A percentile compares a stretch with the other conserved stretches of the same genome.
Conservation (phyloP, 2,797 vertebrate species). For the Mormyrus hasselquistii region DNA sequence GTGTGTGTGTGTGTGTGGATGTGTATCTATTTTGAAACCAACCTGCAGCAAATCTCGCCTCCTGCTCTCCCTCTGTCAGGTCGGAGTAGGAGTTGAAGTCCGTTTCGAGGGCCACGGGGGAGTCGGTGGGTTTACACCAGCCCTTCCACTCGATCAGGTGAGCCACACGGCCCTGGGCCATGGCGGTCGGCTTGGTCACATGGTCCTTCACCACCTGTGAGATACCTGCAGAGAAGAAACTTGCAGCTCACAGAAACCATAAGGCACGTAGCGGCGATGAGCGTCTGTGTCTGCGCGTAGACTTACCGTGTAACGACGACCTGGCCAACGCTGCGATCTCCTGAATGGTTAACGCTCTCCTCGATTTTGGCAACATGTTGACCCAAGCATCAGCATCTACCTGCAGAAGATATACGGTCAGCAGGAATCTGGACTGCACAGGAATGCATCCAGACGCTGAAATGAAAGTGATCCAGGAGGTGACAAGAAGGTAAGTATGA, state of each 20-base stretch:
- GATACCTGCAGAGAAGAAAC: slow-evolving; percentile 65
- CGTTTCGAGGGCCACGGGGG: slow-evolving; percentile 74
- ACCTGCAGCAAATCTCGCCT: slow-evolving; percentile 92
- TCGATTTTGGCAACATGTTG: slow-evolving; percentile 98
- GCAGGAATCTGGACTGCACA: neutral
- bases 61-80: slow-evolving; percentile 91
- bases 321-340: slow-evolving; percentile 94
- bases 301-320: slow-evolving; percentile 87
- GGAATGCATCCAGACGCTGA: neutral
- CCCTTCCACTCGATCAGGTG: slow-evolving; percentile 98
- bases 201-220: slow-evolving; percentile 98
- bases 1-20: neutral
- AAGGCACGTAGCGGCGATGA: neutral
- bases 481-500: neutral
- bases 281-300: neutral
- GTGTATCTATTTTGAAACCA: slow-evolving; percentile 27
- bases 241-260: neutral
- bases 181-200: slow-evolving; percentile 93
- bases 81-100: slow-evolving; percentile 94
- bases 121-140: slow-evolving; percentile 88
- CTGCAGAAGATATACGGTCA: slow-evolving; percentile 48
- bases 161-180: slow-evolving; percentile 94
- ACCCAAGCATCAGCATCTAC: slow-evolving; percentile 87
- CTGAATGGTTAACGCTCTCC: slow-evolving; percentile 91
- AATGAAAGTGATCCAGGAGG: neutral